Base-by-base conservation (phyloP, 53 echinoderm and acorn worm species). In the Echinometra lucunter region DNA sequence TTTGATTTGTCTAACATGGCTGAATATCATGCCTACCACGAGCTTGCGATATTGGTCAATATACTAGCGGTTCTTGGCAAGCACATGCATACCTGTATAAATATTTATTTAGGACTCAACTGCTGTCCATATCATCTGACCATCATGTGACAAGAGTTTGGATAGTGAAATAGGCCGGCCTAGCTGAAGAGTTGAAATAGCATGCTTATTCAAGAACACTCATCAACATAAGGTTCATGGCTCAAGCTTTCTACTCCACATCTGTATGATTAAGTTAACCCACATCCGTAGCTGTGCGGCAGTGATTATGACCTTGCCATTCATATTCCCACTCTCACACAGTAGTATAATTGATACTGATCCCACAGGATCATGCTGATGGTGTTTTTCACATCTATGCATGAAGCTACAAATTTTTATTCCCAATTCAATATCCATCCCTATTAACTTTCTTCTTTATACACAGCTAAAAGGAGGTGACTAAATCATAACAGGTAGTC, bases 201-300 rank as follows among this genome's bases (percentile, higher is more conserved):
- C 81, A 81, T 81, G 81, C 44, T 81, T 44, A 49, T 49, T 85
- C 47, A 85, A 49, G 81, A 85, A 49, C 53, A 85, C 53, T n/a
- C 85, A 78, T 42, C 21, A 85, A 47, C 85, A 85, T 49, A 85
- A 85, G 30, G 81, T 85, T 85, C 85, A 85, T 49, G 49, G 85
- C 28, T 49, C 28, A 38, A 25, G 81, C 44, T 81, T 38, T 81
- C 80, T 80, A 47, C 28, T 18, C 28, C 2, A 85, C 49, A 85
- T 85, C 85, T 85, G 28, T 85, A 49, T 85, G n/a, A 85, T 85
- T 30, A 49, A 85, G 53, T 85, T 85, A 85, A 47, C 85, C 81
- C 49, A 85, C 85, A 85, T 85, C 85, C 85, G 85, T 85, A 85
- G 85, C 85, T 85, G 85, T 85, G 28, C 49, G 85, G 85, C 49